phyloP scores from a whole-genome alignment of 2,113 vertebrate species.

The Chamaea fasciata region DNA sequence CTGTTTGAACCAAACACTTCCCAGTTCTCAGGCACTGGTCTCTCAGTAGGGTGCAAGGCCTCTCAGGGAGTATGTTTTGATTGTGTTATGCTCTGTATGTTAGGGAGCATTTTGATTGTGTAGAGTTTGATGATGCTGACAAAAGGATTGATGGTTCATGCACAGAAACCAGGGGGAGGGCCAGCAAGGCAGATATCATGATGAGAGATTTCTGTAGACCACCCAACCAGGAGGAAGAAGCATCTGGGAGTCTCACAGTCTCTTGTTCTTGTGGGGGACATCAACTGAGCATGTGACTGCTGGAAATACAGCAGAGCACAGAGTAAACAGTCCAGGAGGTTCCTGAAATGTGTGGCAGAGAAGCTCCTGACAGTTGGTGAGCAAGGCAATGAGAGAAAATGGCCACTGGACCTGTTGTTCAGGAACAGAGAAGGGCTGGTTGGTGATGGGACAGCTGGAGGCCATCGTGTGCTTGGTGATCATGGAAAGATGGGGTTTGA shows the following conservation, averaged over 20 bases:
- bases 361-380: background rate
- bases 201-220: background rate
- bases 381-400: accelerated
- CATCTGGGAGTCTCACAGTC: background rate
- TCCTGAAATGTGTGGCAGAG: background rate
- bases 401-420: background rate
- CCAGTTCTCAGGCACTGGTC: background rate
- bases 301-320: background rate
- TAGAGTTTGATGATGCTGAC: background rate
- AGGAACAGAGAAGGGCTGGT: background rate
- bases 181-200: background rate
- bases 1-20: background rate
- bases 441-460: background rate
- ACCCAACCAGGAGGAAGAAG: background rate
- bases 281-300: background rate
- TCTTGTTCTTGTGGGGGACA: background rate
- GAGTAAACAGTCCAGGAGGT: background rate
- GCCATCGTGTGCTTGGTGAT: background rate
- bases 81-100: background rate
- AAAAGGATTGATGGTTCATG: background rate
- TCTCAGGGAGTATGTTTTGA: background rate
- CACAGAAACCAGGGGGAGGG: background rate
- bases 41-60: background rate
- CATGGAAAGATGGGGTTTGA: background rate
- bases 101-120: background rate